Base-by-base conservation (phyloP, 2,113 vertebrate species). In the Phyllopteryx taeniolatus region DNA sequence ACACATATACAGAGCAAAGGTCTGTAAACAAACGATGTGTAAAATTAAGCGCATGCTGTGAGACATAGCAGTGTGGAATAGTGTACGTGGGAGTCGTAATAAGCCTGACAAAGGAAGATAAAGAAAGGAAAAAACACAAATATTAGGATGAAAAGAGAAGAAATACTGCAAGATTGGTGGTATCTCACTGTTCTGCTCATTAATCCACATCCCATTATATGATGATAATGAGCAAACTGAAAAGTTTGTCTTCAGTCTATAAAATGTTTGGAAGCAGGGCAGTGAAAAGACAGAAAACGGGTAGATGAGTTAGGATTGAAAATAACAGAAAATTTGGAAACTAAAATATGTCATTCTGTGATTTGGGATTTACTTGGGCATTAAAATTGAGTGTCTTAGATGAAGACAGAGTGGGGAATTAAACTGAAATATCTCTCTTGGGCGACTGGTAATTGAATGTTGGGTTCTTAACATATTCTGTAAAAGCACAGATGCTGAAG, bases 211-310 rank as follows among this genome's bases (percentile, higher is more conserved):
- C 83, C 85, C 84, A 87, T 92, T 93, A 92, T 91, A 89, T 92
- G 89, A 93, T 90, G 91, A 90, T 91, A 92, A 93, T 90, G 83
- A 91, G 85, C 75, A 78, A 87, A 87, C 75, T 15, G 69, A 79
- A 63, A 56, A 77, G 79, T 85, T 84, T 78, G 78, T 86, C 72
- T 89, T 72, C 62, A 76, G 51, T 84, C 74, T 47, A 17, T 74
- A 17, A 86, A 71, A 61, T 44, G 68, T 81, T 17, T 57, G 78
- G 79, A 44, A 73, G 46, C 71, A 85, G 56, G 70, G 59, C 4
- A 8, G 46, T 62, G 42, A 61, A 46, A 54, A 54, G 27, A 20
- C 43, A 62, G 9, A 8, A 33, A 47, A 35, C 17, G 31, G 14
- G 7, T 17, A 73, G 69, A 69, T 76, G 69, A 72, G 44, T n/a